Percentiles rank a stretch among this genome's conserved stretches.
phyloP scores from a whole-genome alignment of 2,888 invertebrate genomes.

The Harmothoe impar region DNA sequence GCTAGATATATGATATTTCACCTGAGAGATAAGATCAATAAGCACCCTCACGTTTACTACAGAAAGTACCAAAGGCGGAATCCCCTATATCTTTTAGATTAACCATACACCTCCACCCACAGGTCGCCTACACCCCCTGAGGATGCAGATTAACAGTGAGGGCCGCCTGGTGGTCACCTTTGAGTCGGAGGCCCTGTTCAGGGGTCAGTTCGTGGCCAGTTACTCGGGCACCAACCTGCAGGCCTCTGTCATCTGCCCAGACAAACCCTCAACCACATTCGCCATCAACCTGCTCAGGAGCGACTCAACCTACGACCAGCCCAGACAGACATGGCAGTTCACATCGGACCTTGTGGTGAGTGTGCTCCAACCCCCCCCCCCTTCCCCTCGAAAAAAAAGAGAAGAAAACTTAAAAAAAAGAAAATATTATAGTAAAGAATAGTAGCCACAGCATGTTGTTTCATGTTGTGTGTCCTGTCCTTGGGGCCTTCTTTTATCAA shows the following conservation, averaged over 20 bases:
- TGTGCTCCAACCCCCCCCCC: too few species aligned
- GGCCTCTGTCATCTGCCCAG: conserved; percentile 78
- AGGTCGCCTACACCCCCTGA: conserved; percentile 82
- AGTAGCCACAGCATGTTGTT: background rate
- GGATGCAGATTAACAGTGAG: conserved; percentile 81
- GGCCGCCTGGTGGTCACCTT: conserved; percentile 81
- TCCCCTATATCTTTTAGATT: too few species aligned
- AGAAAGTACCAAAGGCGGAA: too few species aligned
- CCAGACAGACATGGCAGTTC: conserved; percentile 82
- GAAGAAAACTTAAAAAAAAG: too few species aligned
- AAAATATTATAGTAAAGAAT: too few species aligned
- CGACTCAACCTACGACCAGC: conserved; percentile 80
- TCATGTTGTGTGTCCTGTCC: too few species aligned
- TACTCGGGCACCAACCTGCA: conserved; percentile 75
- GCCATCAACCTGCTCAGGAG: conserved; percentile 77
- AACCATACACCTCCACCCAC: background rate
- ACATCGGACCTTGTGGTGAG: conserved; percentile 82
- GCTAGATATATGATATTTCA: too few species aligned
- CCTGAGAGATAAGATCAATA: too few species aligned
- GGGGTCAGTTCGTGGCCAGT: conserved; percentile 79
- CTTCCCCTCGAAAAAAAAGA: too few species aligned
- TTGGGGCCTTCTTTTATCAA: too few species aligned
- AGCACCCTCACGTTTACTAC: too few species aligned
- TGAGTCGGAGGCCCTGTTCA: conserved; percentile 80
- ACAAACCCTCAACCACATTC: conserved; percentile 80